Base-by-base conservation (phyloP, 2,797 vertebrate species). In the Coregonus suidteri region DNA sequence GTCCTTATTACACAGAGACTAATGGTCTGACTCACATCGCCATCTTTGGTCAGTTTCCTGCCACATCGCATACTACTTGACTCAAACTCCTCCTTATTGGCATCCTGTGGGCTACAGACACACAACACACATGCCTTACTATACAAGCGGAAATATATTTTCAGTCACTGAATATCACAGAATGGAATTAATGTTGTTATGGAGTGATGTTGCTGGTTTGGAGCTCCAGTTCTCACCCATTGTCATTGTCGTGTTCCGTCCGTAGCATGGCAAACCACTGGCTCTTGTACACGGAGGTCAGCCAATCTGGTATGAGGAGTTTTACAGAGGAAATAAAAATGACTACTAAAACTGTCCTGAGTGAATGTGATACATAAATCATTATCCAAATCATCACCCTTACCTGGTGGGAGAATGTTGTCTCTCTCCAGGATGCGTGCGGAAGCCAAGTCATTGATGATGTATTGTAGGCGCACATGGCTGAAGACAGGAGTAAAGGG, bases 251-350 rank as follows among this genome's bases (percentile, higher is more conserved):
- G 82, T 99, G 98, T 87, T 99, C 98, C 82, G 97, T 97, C 75
- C 97, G 93, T n/a, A 99, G 96, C 98, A 99, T 98, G 31, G 98
- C 94, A 83, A 99, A 96, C 98, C 98, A 99, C 92, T 99, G 98
- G 88, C 96, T 97, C 88, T 99, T 99, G 91, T 99, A 99, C 76
- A 98, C 93, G 0, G 91, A 92, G 4, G 91, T 95, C 53, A 99
- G 91, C 98, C 98, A 99, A 65, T 96, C 98, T 99, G 80, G 0
- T 79, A 82, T 47, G 53, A 73, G 67, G 65, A 16, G 77, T 54
- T 0, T 18, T 2, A 31, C 51, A 4, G 14, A 35, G 67, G n/a
- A 15, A 47, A 68, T 18, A 30, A 53, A 31, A 72, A 31, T 25
- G 0, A 30, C 20, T 30, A 71, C 11, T 25, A 47, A 47, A 7